Base-by-base conservation (phyloP, 2,888 invertebrate genomes). In the Acleris laterana region DNA sequence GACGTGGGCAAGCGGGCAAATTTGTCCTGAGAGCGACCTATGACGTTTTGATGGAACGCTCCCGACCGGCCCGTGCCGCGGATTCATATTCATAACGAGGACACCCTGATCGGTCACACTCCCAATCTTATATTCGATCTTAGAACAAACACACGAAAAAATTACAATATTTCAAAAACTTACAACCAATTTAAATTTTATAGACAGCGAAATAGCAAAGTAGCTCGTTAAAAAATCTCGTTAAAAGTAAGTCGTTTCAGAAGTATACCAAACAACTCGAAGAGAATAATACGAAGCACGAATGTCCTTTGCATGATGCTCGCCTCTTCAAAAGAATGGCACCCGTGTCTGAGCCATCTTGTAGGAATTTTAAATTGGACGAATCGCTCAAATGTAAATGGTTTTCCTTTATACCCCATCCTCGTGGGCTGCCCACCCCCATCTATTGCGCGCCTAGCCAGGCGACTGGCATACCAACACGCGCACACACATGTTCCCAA, bases 301-400 rank as follows among this genome's bases (percentile, higher is more conserved):
- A 83, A 83, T 84, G 86, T 85, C 85, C 86, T 84, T 84, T 80
- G 83, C 84, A 89, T 87, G 88, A 86, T 85, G 87, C 87, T 85
- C 85, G 84, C 83, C 85, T 84, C 86, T 87, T 91, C 91, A 90
- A 90, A 91, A 92, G 91, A 93, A 93, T 91, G 89, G 90, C 91
- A 88, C 89, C 90, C 90, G 89, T 90, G 91, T 90, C 92, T 91
- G 88, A 89, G 92, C 89, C 91, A 91, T 92, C 93, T 93, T 90
- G 91, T 92, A 93, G 92, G 93, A 93, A 93, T 93, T 93, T 93
- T 93, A 93, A 93, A 93, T 93, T 93, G 93, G 93, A 93, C 93
- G 93, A 93, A 93, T 93, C 93, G 93, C 93, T 93, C 93, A 93
- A 93, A 93, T 93, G 93, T 93, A 93, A 93, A 93, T 93, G 93